phyloP scores from a whole-genome alignment of 2,888 invertebrate genomes.

The Agrochola circellaris region DNA sequence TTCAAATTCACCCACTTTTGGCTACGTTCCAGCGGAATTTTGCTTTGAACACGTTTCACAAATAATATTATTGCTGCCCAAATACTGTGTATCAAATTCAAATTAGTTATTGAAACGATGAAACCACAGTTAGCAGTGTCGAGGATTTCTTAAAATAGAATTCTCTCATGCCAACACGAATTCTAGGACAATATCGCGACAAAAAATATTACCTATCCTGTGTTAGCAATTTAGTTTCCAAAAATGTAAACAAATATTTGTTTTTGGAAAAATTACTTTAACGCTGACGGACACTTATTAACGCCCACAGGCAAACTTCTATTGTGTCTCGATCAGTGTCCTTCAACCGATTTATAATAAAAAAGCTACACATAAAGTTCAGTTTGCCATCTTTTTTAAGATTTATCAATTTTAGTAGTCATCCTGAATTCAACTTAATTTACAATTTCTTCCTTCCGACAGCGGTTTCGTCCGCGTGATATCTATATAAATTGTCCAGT shows the following conservation, averaged over 20 bases:
- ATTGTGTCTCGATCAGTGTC: too few relatives aligned
- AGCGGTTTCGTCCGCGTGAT: too few relatives aligned
- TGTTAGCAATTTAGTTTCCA: background rate
- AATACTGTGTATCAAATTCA: conserved; percentile 11
- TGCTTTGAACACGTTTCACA: conserved; percentile 23
- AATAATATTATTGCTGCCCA: conserved; percentile 27
- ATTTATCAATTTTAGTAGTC: background rate
- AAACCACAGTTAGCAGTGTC: background rate
- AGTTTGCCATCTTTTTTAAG: background rate
- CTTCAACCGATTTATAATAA: too few relatives aligned
- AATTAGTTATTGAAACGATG: conserved; percentile 17
- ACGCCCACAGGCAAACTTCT: too few relatives aligned
- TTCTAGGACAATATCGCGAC: background rate
- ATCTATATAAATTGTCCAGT: too few relatives aligned
- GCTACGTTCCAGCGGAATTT: conserved; percentile 30
- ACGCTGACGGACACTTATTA: too few relatives aligned
- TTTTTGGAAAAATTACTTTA: background rate
- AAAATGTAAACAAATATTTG: background rate
- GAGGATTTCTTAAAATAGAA: background rate
- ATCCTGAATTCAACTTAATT: background rate
- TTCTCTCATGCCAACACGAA: background rate
- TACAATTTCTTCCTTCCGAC: too few relatives aligned
- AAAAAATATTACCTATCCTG: background rate
- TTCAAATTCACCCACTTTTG: conserved; percentile 53
- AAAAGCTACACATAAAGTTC: background rate